Evolutionary conservation across 1,140 invertebrate genomes (phyloP).

Genomic region (Drosophila kanapiae): DNA sequence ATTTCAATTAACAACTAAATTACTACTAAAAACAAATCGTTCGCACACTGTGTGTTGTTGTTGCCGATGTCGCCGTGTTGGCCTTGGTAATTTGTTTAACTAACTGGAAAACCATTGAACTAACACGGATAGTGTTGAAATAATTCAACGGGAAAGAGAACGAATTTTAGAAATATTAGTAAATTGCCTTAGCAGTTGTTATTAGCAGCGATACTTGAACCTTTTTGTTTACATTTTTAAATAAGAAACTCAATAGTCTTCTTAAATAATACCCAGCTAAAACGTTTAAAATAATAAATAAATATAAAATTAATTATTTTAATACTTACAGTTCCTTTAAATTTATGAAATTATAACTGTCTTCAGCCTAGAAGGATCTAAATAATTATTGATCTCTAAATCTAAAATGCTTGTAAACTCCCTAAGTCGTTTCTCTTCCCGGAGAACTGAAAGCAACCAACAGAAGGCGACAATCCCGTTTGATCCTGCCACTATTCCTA

Average conservation of each 20-base stretch:
- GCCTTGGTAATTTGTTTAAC: slow-evolving; percentile 58
- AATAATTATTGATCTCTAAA: background rate
- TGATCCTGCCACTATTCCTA: slow-evolving; percentile 3
- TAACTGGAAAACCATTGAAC: slow-evolving; percentile 60
- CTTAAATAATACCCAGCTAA: background rate
- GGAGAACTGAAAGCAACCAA: slow-evolving; percentile 26
- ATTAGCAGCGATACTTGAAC: too few species aligned
- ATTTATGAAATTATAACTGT: background rate
- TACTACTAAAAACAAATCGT: slow-evolving; percentile 50
- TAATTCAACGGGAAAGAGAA: background rate
- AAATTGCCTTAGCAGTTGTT: background rate
- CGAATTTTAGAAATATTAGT: background rate
- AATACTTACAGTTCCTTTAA: background rate
- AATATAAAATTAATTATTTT: background rate
- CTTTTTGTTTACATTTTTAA: background rate
- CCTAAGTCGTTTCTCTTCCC: background rate
- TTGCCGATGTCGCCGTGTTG: slow-evolving; percentile 31
- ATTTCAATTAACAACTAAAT: slow-evolving; percentile 45
- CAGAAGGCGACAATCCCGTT: slow-evolving; percentile 48
- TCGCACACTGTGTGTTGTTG: slow-evolving; percentile 40
- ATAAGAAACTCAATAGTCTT: background rate
- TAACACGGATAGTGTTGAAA: slow-evolving; percentile 4
- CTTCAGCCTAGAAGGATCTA: background rate
- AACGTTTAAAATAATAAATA: background rate
- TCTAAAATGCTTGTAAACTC: background rate